A percentile compares a stretch with the other conserved stretches of the same genome.
Evolutionary conservation across 53 echinoderm and acorn worm species (phyloP).

Genomic region (Zoroaster sp.): DNA sequence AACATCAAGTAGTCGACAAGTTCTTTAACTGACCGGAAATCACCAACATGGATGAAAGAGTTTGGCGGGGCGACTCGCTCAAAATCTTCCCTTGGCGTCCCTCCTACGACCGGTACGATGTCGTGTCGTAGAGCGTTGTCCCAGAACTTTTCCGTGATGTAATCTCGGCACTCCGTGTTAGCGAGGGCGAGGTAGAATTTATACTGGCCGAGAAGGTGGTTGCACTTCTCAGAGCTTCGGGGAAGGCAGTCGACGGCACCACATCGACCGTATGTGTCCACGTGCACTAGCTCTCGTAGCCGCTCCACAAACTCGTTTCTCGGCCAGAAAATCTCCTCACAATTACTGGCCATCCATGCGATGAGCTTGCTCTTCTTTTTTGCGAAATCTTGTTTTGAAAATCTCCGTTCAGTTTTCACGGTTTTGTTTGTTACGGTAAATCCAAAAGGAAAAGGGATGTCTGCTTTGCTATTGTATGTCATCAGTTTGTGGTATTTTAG

Average conservation of each 20-base stretch:
- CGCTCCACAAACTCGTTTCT: conserved; percentile 32
- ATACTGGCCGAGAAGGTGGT: conserved; percentile 28
- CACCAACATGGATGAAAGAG: conserved; percentile 58
- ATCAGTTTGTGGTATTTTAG: conserved; percentile 88
- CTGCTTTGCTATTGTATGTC: conserved; percentile 77
- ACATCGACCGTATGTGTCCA: conserved; percentile 56
- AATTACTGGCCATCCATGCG: conserved; percentile 70
- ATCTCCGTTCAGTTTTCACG: background rate
- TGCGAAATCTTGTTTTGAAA: background rate
- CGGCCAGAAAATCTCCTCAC: conserved; percentile 63
- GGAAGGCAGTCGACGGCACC: conserved; percentile 30
- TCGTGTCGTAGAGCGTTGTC: conserved; percentile 29
- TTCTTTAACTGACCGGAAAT: conserved; percentile 27
- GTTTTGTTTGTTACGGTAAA: conserved; percentile 27
- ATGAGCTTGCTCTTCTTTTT: conserved; percentile 52
- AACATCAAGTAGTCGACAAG: conserved; percentile 27
- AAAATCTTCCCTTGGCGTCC: conserved; percentile 60
- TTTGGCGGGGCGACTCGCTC: conserved; percentile 55
- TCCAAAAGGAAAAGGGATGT: conserved; percentile 71
- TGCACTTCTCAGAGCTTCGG: conserved; percentile 36
- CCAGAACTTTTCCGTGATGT: conserved; percentile 75
- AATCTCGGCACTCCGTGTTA: conserved; percentile 69
- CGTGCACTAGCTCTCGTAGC: conserved; percentile 17
- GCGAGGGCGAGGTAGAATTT: conserved; percentile 66
- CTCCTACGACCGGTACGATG: conserved; percentile 63